These are phyloP conservation scores for Erebia palarica DNA, from an alignment of 2,888 invertebrate genomes.

Conservation along the genomic window DNA sequence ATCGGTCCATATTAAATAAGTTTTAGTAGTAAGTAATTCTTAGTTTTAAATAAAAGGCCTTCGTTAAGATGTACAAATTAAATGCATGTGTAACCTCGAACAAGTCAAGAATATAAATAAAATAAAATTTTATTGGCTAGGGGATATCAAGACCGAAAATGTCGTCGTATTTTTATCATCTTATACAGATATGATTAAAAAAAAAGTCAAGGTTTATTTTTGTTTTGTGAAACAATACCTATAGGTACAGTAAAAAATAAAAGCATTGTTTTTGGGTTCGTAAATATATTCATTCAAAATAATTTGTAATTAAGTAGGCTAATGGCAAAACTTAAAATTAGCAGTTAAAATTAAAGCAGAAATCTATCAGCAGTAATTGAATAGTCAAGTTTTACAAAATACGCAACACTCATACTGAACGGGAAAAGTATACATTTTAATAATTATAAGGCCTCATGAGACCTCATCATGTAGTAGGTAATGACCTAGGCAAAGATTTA, in stretches of 20 bases:
- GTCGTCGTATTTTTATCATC: background rate
- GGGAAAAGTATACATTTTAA: too few species aligned
- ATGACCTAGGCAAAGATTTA: background rate
- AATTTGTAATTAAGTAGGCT: background rate
- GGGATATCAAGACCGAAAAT: slow-evolving; percentile 6
- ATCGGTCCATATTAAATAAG: too few species aligned
- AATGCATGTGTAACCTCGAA: slow-evolving; percentile 15
- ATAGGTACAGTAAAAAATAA: background rate
- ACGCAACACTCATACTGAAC: too few species aligned
- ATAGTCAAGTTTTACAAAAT: too few species aligned
- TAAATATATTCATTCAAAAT: background rate
- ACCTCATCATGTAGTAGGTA: background rate
- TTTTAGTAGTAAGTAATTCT: too few species aligned
- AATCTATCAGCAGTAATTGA: too few species aligned
- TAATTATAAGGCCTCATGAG: too few species aligned
- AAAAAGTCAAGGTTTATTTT: slow-evolving; percentile 17
- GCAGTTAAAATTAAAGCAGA: too few species aligned
- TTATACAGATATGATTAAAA: slow-evolving; percentile 10
- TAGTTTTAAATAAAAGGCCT: too few species aligned
- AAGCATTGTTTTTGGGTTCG: background rate
- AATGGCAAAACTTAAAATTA: too few species aligned
- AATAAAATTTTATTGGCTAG: background rate
- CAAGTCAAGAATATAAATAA: background rate
- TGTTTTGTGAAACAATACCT: background rate
- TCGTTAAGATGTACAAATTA: too few species aligned